Evolutionary conservation across 1,140 invertebrate genomes (phyloP), one percentile per base, ranked within the genome.

Genomic region (Ctenoplectra terminalis): DNA sequence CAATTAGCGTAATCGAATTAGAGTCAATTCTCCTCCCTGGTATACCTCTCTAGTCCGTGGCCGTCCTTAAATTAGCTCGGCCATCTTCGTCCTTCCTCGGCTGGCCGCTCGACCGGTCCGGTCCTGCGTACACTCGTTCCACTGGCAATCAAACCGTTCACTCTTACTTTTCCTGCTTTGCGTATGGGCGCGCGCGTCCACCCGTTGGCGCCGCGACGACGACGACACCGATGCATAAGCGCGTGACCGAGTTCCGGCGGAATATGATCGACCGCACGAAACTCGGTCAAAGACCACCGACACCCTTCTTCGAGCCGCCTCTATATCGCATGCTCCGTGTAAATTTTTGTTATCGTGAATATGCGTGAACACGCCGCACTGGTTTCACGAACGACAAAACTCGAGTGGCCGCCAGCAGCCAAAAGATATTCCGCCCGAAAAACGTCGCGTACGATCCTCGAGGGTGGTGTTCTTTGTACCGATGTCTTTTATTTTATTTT

Each of bases 201-300:
- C 78, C 58, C 75, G 52, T 81, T 70, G 80, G 72, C 75, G 74
- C 73, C 82, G 82, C 48, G 80, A n/a, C 78, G 77, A 81, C 78
- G 77, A 81, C 78, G 79, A 73, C 82, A 70, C 69, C 78, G 86
- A 85, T 84, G 86, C 85, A 87, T 84, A 87, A 87, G 78, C 87
- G 87, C 79, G 86, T 88, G 80, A 87, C 87, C 86, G 86, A 87
- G 86, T 87, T 88, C 81, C 83, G 83, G 70, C 69, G 83, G 86
- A 85, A 88, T 88, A 88, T 88, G 86, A 88, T 88, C 87, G 87
- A 88, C 83, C 87, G 86, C 86, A 66, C 79, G 86, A 88, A 88
- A 88, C 87, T 88, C 86, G 87, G 87, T 87, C 87, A 88, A 88
- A 88, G 87, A 88, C 87, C 87, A 87, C 87, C 80, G 85, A 87